phyloP scores from a whole-genome alignment of 2,113 vertebrate genomes.

The Pipra filicauda region DNA sequence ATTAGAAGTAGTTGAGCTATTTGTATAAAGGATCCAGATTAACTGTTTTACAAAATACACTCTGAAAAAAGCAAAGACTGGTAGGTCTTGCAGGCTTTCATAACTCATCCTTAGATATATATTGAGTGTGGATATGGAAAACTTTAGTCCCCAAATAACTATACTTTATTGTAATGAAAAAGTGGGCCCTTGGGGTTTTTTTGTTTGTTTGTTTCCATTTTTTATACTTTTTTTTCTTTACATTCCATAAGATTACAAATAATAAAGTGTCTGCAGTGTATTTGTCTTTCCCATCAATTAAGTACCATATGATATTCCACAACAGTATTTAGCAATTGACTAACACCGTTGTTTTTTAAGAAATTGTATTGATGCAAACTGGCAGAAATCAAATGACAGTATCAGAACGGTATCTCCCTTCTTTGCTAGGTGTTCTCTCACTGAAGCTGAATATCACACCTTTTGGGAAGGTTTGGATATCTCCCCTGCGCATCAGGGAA shows the following conservation, averaged over 20 bases:
- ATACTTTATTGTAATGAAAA: neutral
- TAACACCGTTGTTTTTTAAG: neutral
- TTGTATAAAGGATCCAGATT: neutral
- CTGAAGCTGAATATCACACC: neutral
- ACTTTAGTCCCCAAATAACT: neutral
- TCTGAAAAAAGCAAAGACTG: neutral
- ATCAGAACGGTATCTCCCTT: neutral
- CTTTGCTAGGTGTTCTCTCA: neutral
- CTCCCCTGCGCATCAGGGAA: neutral
- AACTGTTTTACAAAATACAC: neutral
- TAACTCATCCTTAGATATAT: neutral
- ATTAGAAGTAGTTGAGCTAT: neutral
- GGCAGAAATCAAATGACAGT: conserved; percentile 8
- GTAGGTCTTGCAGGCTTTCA: neutral
- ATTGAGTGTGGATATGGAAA: neutral
- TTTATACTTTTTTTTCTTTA: neutral
- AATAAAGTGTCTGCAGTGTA: neutral
- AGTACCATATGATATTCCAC: neutral
- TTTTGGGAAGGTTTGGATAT: neutral
- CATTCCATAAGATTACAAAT: no score
- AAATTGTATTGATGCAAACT: conserved; percentile 19
- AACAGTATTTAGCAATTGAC: conserved; percentile 36
- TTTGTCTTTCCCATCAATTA: conserved; percentile 31
- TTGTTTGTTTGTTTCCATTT: neutral
- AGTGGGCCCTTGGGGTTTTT: fast-evolving